phyloP scores from a whole-genome alignment of 2,797 vertebrate genomes.

The Lepilemur septentrionalis region DNA sequence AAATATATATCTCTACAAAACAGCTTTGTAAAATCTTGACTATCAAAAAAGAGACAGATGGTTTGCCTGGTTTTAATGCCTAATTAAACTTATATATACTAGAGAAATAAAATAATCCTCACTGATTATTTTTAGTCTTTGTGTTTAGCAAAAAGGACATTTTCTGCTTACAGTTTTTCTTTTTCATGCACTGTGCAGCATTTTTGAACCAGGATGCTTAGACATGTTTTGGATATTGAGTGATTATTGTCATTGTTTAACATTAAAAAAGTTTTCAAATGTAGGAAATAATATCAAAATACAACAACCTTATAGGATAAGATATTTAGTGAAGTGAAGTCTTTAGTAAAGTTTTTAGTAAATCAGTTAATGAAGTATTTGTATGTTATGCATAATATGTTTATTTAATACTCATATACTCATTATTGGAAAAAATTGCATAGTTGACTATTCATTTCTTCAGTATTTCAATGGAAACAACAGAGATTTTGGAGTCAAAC shows the following conservation, averaged over 20 bases:
- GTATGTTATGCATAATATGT: background rate
- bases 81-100: conserved; percentile 64
- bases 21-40: conserved; percentile 61
- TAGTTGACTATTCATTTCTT: background rate
- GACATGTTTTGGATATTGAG: background rate
- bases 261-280: background rate
- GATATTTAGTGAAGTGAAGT: background rate
- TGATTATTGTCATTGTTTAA: background rate
- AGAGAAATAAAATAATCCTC: conserved; percentile 59
- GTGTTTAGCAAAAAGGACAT: background rate
- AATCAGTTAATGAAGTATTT: background rate
- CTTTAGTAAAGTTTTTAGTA: background rate
- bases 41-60: conserved; percentile 68
- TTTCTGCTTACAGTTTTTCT: background rate
- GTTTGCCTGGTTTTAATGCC: conserved; percentile 64
- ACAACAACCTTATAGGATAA: background rate
- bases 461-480: conserved; percentile 6
- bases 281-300: background rate
- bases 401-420: background rate
- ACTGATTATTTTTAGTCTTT: background rate
- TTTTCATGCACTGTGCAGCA: background rate
- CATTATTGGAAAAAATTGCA: background rate
- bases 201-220: background rate
- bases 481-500: background rate
- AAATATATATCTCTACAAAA: background rate